These are phyloP conservation scores for Zaprionus obscuricornis DNA, from an alignment of 2,888 invertebrate species.

Conservation along the genomic window DNA sequence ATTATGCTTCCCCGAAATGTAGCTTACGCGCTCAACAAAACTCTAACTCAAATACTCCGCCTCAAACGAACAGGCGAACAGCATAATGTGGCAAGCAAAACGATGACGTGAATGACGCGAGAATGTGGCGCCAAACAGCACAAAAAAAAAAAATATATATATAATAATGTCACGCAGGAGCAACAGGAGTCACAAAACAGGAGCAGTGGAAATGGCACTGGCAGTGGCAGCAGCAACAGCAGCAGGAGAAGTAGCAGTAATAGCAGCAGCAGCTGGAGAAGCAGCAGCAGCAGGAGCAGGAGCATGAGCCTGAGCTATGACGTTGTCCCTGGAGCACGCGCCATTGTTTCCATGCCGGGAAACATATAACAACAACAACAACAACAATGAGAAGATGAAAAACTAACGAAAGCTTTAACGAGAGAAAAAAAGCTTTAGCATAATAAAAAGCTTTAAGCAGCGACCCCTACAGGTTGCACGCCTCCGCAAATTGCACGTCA, in stretches of 20 bases:
- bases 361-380: too few species aligned
- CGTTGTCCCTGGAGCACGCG: too few species aligned
- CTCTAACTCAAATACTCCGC: slow-evolving; percentile 82
- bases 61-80: slow-evolving; percentile 78
- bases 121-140: slow-evolving; percentile 14
- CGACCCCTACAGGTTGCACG: too few species aligned
- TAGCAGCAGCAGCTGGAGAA: background rate
- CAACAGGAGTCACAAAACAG: slow-evolving; percentile 61
- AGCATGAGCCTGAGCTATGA: too few species aligned
- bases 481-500: too few species aligned
- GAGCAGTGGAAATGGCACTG: slow-evolving; percentile 70
- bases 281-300: too few species aligned
- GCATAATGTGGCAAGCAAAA: slow-evolving; percentile 34
- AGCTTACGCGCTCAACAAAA: slow-evolving; percentile 73
- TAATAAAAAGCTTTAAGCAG: too few species aligned
- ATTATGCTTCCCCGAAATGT: too few species aligned
- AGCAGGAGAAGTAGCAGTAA: background rate
- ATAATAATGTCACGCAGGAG: slow-evolving; percentile 40
- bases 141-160: too few species aligned
- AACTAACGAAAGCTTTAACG: slow-evolving; percentile 33
- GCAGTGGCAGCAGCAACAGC: slow-evolving; percentile 27
- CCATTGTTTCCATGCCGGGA: too few species aligned
- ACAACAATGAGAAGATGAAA: too few species aligned
- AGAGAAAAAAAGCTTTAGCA: slow-evolving; percentile 14
- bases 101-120: background rate